phyloP scores from a whole-genome alignment of 2,888 invertebrate genomes.

The Hybos culiciformis region DNA sequence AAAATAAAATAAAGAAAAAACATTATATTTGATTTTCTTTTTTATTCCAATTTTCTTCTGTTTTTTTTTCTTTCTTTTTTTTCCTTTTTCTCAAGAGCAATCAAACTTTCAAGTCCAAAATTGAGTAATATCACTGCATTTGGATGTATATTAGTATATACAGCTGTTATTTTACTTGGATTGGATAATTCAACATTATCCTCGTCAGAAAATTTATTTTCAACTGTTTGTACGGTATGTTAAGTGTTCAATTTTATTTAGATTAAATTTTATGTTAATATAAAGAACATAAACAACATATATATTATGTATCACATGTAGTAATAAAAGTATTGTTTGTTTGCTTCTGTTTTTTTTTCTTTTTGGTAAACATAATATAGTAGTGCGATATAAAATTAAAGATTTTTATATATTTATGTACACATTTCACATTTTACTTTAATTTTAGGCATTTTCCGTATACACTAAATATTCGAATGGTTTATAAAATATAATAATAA shows the following conservation, averaged over 20 bases:
- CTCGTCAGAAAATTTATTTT: constrained; percentile 53
- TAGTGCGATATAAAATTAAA: no score
- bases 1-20: no score
- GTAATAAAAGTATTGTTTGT: no score
- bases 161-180: constrained; percentile 73
- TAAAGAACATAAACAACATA: no score
- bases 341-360: no score
- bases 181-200: constrained; percentile 69
- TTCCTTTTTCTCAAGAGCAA: constrained; percentile 47
- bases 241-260: not conserved
- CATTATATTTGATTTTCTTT: not conserved
- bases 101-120: constrained; percentile 83
- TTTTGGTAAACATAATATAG: no score
- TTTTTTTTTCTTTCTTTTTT: not conserved
- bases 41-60: constrained; percentile 1
- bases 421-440: no score
- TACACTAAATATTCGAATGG: no score
- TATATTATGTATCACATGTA: no score
- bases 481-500: no score
- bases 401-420: no score
- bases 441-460: no score
- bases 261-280: constrained; percentile 5
- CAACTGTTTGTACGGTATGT: constrained; percentile 76
- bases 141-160: constrained; percentile 82
- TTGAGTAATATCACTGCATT: constrained; percentile 84